Evolutionary conservation across 2,113 vertebrate genomes (phyloP).

Genomic region (Trematomus loennbergii): DNA sequence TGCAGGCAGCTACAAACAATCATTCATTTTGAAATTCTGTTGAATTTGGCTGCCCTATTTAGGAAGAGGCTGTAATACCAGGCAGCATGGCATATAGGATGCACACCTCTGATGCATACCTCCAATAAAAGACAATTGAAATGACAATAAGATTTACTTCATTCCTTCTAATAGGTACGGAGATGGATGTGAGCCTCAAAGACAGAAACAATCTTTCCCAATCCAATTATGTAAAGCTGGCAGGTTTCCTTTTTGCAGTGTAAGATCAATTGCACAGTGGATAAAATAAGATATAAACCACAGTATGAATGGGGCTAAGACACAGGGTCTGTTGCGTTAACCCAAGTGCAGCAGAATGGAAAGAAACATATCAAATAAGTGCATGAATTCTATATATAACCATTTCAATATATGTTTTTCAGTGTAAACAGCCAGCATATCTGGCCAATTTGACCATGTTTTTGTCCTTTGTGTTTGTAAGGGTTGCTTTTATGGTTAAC

Average conservation of each 20-base stretch:
- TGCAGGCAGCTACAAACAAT: slow-evolving; percentile 12
- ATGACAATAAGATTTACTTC: slow-evolving; percentile 79
- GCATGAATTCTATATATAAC: background rate
- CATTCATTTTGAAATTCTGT: slow-evolving; percentile 33
- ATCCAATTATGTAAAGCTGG: slow-evolving; percentile 79
- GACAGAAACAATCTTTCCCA: slow-evolving; percentile 73
- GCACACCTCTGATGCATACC: slow-evolving; percentile 61
- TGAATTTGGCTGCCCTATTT: slow-evolving; percentile 33
- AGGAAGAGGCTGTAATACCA: slow-evolving; percentile 50
- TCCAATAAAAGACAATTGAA: slow-evolving; percentile 78
- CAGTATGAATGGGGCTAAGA: slow-evolving; percentile 16
- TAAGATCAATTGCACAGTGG: slow-evolving; percentile 64
- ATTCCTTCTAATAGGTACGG: slow-evolving; percentile 71
- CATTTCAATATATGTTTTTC: background rate
- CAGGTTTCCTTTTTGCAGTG: slow-evolving; percentile 64
- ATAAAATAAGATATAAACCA: slow-evolving; percentile 62
- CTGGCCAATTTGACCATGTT: background rate
- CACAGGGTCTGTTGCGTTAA: slow-evolving; percentile 7
- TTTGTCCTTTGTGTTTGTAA: background rate
- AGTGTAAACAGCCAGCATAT: background rate
- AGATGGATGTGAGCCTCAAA: slow-evolving; percentile 71
- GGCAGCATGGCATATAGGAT: slow-evolving; percentile 43
- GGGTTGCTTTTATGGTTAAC: background rate
- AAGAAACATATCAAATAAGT: slow-evolving; percentile 15
- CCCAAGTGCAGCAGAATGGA: background rate